Conservation (phyloP, 2,113 vertebrate species). For the Takifugu bimaculatus region DNA sequence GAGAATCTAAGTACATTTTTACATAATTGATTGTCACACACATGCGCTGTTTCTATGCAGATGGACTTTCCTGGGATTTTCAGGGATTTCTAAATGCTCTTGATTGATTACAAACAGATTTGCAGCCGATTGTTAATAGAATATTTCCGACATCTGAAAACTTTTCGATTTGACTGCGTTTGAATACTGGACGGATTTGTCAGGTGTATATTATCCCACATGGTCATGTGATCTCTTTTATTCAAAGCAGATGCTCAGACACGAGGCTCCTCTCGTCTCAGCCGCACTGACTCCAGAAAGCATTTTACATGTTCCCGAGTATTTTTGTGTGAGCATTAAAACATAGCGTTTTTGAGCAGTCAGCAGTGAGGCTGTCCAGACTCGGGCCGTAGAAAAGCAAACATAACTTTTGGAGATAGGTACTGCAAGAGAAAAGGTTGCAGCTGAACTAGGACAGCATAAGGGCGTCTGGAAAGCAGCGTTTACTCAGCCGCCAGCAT, state of each 20-base stretch:
- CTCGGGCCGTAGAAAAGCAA: slow-evolving; percentile 40
- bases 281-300: slow-evolving; percentile 7
- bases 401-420: slow-evolving; percentile 52
- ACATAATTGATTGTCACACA: too few species aligned
- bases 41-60: too few species aligned
- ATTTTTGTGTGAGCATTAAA: neutral
- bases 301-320: neutral
- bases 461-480: too few species aligned
- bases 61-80: too few species aligned
- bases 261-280: slow-evolving; percentile 11
- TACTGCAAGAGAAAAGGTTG: slow-evolving; percentile 1
- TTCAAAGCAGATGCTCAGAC: slow-evolving; percentile 19
- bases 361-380: slow-evolving; percentile 56
- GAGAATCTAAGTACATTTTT: too few species aligned
- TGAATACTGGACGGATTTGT: neutral
- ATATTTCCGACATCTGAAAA: too few species aligned
- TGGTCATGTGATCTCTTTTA: neutral
- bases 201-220: neutral
- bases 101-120: too few species aligned
- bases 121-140: too few species aligned
- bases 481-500: neutral
- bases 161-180: neutral
- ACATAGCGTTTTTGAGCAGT: neutral
- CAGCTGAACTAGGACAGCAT: neutral
- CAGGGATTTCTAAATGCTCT: too few species aligned